These are phyloP conservation scores for Sthenelais limicola DNA, from an alignment of 2,888 invertebrate species.

Conservation along the genomic window DNA sequence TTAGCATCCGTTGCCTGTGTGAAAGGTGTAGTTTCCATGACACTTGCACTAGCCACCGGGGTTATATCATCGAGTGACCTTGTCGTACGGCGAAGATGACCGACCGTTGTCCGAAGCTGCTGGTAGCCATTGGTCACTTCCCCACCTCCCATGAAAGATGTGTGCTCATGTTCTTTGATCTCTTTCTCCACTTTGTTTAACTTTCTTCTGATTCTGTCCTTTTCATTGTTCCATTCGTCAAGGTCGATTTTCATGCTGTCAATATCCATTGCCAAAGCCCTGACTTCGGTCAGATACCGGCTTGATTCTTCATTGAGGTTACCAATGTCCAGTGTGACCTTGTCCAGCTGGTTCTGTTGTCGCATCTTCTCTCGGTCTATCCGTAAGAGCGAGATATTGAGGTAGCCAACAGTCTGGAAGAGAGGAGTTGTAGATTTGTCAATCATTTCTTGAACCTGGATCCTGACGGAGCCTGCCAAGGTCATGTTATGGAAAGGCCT, in stretches of 20 bases:
- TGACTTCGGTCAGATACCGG: background rate
- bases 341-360: conserved; percentile 42
- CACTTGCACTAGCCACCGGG: background rate
- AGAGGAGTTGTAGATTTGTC: conserved; percentile 5
- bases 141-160: background rate
- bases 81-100: conserved; percentile 19
- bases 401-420: conserved; percentile 10
- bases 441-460: conserved; percentile 31
- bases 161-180: conserved; percentile 21
- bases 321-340: conserved; percentile 40
- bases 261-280: background rate
- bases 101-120: conserved; percentile 12
- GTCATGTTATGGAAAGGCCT: conserved; percentile 6
- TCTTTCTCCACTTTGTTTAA: conserved; percentile 27
- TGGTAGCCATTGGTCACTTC: background rate
- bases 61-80: conserved; percentile 22
- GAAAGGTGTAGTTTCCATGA: background rate
- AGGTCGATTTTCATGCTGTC: conserved; percentile 14
- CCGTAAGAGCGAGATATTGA: background rate
- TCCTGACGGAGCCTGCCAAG: conserved; percentile 13
- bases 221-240: background rate
- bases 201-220: conserved; percentile 7
- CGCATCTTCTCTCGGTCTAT: background rate
- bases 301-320: conserved; percentile 22
- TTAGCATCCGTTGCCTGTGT: background rate